Conservation (phyloP, 2,888 invertebrate species). For the Limulus polyphemus region DNA sequence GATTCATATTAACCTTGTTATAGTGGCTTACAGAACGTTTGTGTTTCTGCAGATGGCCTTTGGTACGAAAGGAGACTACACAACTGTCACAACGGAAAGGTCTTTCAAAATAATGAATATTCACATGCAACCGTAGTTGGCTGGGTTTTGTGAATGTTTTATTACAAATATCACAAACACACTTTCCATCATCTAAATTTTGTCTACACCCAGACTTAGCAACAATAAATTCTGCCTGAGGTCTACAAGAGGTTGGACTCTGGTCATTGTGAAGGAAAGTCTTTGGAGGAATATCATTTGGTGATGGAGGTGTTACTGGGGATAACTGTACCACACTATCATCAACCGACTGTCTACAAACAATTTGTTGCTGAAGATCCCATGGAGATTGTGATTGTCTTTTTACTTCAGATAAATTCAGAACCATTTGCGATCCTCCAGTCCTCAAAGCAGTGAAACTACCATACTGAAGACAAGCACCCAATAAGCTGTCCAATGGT, state of each 20-base stretch:
- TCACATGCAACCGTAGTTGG: conserved; percentile 78
- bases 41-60: conserved; percentile 86
- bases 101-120: conserved; percentile 88
- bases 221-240: conserved; percentile 15
- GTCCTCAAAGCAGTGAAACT: no score
- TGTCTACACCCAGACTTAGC: conserved; percentile 3
- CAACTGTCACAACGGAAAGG: conserved; percentile 85
- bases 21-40: conserved; percentile 81
- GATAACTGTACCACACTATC: conserved; percentile 7
- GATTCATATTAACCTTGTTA: conserved; percentile 73
- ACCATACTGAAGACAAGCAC: no score
- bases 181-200: conserved; percentile 33
- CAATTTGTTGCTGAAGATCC: neutral
- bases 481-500: no score
- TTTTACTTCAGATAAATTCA: no score
- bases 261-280: conserved; percentile 7
- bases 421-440: no score
- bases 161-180: conserved; percentile 71
- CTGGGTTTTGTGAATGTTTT: conserved; percentile 85
- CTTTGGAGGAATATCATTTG: conserved; percentile 10
- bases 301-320: conserved; percentile 13
- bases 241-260: conserved; percentile 7
- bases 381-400: conserved; percentile 4
- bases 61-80: conserved; percentile 74
- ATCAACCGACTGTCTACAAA: neutral